A percentile compares a stretch with the other conserved stretches of the same genome.
Evolutionary conservation across 2,113 vertebrate species (phyloP).

Genomic region (Grus americana): DNA sequence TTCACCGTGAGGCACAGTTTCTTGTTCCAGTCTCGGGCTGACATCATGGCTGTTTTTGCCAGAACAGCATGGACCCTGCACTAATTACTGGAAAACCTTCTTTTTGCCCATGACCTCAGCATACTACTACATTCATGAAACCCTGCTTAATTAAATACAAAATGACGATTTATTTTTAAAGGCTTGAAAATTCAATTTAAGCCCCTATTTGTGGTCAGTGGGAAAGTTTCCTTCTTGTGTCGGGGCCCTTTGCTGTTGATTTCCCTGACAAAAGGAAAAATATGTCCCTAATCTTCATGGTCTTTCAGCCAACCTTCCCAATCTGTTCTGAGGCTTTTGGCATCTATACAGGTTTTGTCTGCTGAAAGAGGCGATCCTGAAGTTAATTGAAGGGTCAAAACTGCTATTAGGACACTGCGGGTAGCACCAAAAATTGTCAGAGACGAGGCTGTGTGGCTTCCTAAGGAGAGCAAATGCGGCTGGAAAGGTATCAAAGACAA

Average conservation of each 20-base stretch:
- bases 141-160: conserved; percentile 49
- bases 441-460: not conserved
- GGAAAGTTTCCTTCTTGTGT: conserved; percentile 48
- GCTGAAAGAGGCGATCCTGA: conserved; percentile 8
- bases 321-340: conserved; percentile 34
- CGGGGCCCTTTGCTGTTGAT: conserved; percentile 2
- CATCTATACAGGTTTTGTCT: conserved; percentile 11
- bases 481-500: conserved; percentile 29
- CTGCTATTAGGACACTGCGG: not conserved
- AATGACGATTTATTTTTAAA: conserved; percentile 53
- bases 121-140: conserved; percentile 50
- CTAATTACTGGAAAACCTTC: conserved; percentile 69
- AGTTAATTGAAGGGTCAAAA: conserved; percentile 62
- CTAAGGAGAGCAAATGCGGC: not conserved
- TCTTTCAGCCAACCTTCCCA: conserved; percentile 34
- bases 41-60: conserved; percentile 56
- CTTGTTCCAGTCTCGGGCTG: not conserved
- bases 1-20: not conserved
- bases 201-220: conserved; percentile 40
- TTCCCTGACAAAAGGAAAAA: conserved; percentile 58
- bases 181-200: conserved; percentile 51
- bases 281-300: conserved; percentile 44
- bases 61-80: conserved; percentile 54
- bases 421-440: conserved; percentile 33
- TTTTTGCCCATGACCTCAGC: conserved; percentile 59